Evolutionary conservation across 2,888 invertebrate genomes (phyloP).

Genomic region (Flabesymbios commensalis): DNA sequence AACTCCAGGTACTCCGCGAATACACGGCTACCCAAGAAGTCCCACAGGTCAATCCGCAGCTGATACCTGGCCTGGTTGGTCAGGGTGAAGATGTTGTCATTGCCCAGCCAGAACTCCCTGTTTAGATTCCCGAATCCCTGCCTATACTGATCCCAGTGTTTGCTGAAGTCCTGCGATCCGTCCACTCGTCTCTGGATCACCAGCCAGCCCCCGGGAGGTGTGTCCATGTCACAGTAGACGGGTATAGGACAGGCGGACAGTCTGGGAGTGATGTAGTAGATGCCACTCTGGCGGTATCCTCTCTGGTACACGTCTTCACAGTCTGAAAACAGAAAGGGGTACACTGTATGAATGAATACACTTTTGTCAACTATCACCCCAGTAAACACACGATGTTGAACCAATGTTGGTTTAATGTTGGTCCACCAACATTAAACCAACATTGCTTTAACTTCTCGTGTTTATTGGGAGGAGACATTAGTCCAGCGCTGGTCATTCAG

Average conservation of each 20-base stretch:
- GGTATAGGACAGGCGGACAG: constrained; percentile 55
- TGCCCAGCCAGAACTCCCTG: constrained; percentile 55
- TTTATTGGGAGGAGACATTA: too few relatives aligned
- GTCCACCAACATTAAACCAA: too few relatives aligned
- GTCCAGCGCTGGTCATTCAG: too few relatives aligned
- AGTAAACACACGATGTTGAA: too few relatives aligned
- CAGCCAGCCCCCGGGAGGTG: constrained; percentile 63
- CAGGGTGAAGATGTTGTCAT: constrained; percentile 56
- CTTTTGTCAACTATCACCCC: too few relatives aligned
- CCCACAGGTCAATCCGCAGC: constrained; percentile 56
- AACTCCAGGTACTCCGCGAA: constrained; percentile 52
- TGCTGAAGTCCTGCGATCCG: constrained; percentile 46
- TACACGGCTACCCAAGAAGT: constrained; percentile 54
- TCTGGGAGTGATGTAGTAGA: constrained; percentile 52
- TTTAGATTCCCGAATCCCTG: constrained; percentile 54
- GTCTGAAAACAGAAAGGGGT: constrained; percentile 49
- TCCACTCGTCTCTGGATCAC: constrained; percentile 47
- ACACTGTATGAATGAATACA: too few relatives aligned
- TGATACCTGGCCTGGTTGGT: constrained; percentile 54
- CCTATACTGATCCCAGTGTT: constrained; percentile 52
- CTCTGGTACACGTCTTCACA: constrained; percentile 47
- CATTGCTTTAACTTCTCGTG: too few relatives aligned
- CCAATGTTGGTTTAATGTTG: too few relatives aligned
- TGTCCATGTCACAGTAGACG: constrained; percentile 72
- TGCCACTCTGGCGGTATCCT: constrained; percentile 48